These are phyloP conservation scores for Agrotis puta DNA, from an alignment of 2,888 invertebrate genomes.

Conservation along the genomic window DNA sequence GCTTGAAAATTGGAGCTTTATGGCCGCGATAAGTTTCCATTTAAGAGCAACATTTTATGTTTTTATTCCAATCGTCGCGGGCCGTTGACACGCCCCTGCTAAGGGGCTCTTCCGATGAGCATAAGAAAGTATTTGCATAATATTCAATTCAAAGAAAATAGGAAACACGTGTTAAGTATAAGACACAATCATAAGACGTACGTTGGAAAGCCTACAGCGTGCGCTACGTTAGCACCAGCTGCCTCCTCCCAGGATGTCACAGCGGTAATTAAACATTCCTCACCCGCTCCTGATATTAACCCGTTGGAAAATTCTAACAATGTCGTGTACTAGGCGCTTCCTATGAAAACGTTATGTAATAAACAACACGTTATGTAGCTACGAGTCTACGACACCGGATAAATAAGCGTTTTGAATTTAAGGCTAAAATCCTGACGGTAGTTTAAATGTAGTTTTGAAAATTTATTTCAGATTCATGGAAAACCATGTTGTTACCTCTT, in stretches of 20 bases:
- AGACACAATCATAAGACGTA: slow-evolving; percentile 39
- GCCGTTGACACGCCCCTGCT: no score
- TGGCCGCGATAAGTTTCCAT: no score
- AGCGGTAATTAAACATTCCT: slow-evolving; percentile 88
- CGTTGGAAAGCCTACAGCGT: slow-evolving; percentile 63
- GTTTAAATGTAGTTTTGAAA: not conserved
- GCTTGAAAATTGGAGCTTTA: no score
- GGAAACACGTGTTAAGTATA: slow-evolving; percentile 1
- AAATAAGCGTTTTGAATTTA: slow-evolving; percentile 60
- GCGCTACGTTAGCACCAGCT: slow-evolving; percentile 66
- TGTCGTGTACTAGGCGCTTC: slow-evolving; percentile 79
- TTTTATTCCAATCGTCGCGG: no score
- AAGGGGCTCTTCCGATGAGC: no score
- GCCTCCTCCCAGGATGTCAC: slow-evolving; percentile 75
- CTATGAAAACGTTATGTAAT: slow-evolving; percentile 74
- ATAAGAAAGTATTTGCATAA: no score
- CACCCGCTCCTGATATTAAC: slow-evolving; percentile 82
- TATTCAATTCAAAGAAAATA: no score
- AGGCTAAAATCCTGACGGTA: slow-evolving; percentile 56
- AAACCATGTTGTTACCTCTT: not conserved
- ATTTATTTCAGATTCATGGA: not conserved
- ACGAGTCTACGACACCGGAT: slow-evolving; percentile 17
- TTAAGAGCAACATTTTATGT: no score
- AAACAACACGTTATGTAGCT: slow-evolving; percentile 50
- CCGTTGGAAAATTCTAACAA: slow-evolving; percentile 87